Base-by-base conservation (phyloP, 2,888 invertebrate genomes). In the Halocaridina rubra region DNA sequence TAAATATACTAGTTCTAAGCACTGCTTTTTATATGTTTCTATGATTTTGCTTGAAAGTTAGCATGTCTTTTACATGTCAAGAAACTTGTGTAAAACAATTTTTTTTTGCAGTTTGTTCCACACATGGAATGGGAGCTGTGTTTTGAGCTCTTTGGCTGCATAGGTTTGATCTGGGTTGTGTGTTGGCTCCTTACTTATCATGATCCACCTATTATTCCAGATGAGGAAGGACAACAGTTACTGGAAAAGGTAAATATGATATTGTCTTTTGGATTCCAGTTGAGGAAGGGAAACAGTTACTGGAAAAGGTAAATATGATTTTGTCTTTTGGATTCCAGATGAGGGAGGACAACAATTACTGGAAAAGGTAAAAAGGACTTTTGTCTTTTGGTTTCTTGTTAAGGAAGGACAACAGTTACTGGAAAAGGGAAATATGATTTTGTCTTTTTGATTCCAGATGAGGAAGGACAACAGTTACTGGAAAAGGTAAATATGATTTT, bases 151-250 rank as follows among this genome's bases (percentile, higher is more conserved):
- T 90, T 95, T 90, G 95, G 95, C 27, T 92, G 92, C 0, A 90
- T 94, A 71, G 95, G 95, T 8, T 93, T 95, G 88, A 81, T 93
- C 0, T 95, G 95, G 95, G 93, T 94, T 19, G 88, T 93, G 3
- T 89, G 94, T 2, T 95, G 95, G 94, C 90, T 93, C 86, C 89
- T 93, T 32, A 91, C 93, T 81, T 95, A 94, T 90, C 93, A 93
- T 16, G 94, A 94, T 89, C 92, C 91, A 46, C 80, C 84, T 13
- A 78, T 59, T 24, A 29, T 69, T 27, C 33, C 64, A 7, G 86
- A 84, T 78, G 86, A 84, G 61, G 86, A 86, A 30, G 84, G 76
- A 72, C 84, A 86, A 39, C 81, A 79, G 19, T 22, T 74, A 13
- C 46, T 74, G 22, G 74, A 74, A 22, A 33, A 74, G 74, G 74